These are phyloP conservation scores for Neotoxoptera formosana DNA, from an alignment of 1,140 invertebrate genomes.

Conservation along the genomic window DNA sequence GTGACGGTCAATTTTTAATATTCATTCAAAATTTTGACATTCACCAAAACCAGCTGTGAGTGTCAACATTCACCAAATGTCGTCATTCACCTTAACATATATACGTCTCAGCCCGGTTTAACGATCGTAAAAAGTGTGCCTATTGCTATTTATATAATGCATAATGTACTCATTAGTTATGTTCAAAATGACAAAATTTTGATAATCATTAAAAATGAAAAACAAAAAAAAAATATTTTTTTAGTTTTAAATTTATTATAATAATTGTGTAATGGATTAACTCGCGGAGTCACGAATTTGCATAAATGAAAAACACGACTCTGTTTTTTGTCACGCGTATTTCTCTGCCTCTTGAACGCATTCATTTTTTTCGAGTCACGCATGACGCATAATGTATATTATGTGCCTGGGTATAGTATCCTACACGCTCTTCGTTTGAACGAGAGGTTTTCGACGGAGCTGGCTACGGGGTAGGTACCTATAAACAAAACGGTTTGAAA, in stretches of 20 bases:
- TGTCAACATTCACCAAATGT: no score
- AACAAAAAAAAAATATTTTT: neutral
- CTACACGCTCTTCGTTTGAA: neutral
- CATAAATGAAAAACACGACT: neutral
- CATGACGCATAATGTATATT: no score
- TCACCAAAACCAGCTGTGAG: no score
- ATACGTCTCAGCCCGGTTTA: no score
- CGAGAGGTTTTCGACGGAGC: neutral
- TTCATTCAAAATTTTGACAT: no score
- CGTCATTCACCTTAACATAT: no score
- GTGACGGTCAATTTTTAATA: no score
- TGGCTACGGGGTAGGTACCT: neutral
- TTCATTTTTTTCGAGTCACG: neutral
- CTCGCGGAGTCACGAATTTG: neutral
- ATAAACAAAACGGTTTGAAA: neutral
- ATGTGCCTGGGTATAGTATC: no score
- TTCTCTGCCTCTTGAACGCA: neutral
- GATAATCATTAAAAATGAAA: neutral
- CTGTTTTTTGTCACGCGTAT: neutral
- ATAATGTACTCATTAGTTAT: no score
- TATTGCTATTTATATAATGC: neutral
- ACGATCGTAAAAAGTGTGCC: no score
- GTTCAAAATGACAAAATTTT: neutral
- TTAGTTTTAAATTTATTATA: neutral
- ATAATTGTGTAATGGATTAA: neutral